phyloP scores from a whole-genome alignment of 2,113 vertebrate genomes.

The Arizona elegans region DNA sequence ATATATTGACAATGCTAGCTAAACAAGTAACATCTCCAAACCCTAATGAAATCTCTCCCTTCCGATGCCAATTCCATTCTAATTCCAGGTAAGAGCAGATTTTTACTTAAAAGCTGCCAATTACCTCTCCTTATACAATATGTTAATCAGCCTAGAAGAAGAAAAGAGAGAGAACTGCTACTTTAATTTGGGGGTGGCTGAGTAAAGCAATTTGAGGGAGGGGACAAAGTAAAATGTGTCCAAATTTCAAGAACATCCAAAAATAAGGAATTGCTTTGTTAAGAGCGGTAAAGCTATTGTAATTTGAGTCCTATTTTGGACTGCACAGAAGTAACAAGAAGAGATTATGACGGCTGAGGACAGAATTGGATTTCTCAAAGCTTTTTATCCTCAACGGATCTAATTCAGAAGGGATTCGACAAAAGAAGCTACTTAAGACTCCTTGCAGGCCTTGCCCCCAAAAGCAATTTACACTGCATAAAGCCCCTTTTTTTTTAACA shows the following conservation, averaged over 20 bases:
- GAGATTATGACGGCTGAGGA: neutral
- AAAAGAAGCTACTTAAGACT: conserved; percentile 9
- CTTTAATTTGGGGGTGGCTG: neutral
- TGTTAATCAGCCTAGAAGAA: neutral
- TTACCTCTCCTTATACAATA: neutral
- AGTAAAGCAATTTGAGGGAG: neutral
- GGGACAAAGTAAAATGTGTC: neutral
- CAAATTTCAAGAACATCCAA: neutral
- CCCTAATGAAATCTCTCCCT: neutral
- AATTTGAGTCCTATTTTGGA: conserved; percentile 5
- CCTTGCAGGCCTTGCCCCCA: neutral
- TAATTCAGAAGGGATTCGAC: conserved; percentile 21
- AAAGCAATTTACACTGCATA: conserved; percentile 13
- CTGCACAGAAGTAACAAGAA: neutral
- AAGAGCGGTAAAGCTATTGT: neutral
- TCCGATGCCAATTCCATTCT: neutral
- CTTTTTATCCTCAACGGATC: conserved; percentile 7
- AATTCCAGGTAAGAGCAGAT: neutral
- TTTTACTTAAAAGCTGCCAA: neutral
- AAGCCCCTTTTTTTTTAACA: neutral
- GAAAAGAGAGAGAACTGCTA: neutral
- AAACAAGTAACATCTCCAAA: neutral
- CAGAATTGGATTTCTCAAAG: conserved; percentile 7
- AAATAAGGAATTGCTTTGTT: neutral
- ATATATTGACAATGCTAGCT: neutral